Percentiles rank a stretch among this genome's conserved stretches.
Evolutionary conservation across 2,113 vertebrate genomes (phyloP).

Genomic region (Lonchura striata): DNA sequence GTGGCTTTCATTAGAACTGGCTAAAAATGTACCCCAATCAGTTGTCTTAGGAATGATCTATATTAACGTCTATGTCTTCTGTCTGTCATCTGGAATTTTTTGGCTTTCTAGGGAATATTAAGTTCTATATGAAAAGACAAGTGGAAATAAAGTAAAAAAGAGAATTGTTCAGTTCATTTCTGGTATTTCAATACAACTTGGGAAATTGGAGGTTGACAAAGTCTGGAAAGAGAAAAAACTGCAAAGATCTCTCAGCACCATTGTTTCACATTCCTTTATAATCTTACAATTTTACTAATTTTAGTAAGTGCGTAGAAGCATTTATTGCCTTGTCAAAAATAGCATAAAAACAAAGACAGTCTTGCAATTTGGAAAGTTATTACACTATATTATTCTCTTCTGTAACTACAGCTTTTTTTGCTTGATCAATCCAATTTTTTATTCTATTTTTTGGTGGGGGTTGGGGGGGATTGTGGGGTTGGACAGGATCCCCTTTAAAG

Average conservation of each 20-base stretch:
- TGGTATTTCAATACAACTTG: background rate
- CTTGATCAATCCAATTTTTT: background rate
- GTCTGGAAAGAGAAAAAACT: background rate
- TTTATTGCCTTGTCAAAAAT: background rate
- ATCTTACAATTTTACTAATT: background rate
- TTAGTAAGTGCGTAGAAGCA: background rate
- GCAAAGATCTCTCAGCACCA: background rate
- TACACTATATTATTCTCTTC: background rate
- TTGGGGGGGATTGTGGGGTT: fast-evolving
- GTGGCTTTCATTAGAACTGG: slow-evolving; percentile 17
- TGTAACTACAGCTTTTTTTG: background rate
- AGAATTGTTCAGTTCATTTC: background rate
- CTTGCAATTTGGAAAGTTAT: background rate
- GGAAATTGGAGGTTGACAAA: background rate
- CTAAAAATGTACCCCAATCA: background rate
- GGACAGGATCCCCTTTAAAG: background rate
- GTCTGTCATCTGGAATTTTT: background rate
- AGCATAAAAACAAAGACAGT: background rate
- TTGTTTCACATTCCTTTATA: background rate
- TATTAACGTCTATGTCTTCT: slow-evolving; percentile 31
- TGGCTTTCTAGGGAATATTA: background rate
- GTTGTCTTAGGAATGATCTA: slow-evolving; percentile 3
- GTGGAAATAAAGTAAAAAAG: background rate
- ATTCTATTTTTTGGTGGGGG: background rate
- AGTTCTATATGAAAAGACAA: background rate